phyloP scores from a whole-genome alignment of 2,797 vertebrate species.

The Heteromormyrus szaboi region DNA sequence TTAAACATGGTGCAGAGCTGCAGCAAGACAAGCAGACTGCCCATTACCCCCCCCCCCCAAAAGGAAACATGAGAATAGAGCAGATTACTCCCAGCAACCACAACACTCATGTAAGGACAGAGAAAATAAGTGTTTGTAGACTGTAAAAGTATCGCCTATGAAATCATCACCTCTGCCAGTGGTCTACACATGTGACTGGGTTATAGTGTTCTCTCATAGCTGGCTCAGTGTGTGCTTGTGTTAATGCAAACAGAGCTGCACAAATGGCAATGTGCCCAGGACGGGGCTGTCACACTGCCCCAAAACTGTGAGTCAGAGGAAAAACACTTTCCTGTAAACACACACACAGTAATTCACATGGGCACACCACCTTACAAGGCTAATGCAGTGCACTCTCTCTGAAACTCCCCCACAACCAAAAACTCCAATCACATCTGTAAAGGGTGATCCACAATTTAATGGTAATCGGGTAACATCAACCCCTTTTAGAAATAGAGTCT shows the following conservation, averaged over 20 bases:
- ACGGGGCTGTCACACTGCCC: not conserved
- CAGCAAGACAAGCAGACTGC: not conserved
- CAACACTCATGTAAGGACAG: not conserved
- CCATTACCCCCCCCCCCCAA: not conserved
- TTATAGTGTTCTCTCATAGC: not conserved
- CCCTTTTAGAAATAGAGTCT: not conserved
- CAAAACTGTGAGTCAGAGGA: not conserved
- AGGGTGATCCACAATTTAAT: not conserved
- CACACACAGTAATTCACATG: not conserved
- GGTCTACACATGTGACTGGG: not conserved
- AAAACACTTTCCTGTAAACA: constrained; percentile 1
- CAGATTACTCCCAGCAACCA: constrained; percentile 6
- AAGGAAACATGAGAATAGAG: constrained; percentile 18
- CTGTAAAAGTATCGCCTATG: not conserved
- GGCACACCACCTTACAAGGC: not conserved
- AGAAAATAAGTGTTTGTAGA: not conserved
- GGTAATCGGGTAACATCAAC: not conserved
- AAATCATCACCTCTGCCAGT: not conserved
- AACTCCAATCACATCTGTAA: not conserved
- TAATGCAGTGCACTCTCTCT: not conserved
- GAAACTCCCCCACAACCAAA: not conserved
- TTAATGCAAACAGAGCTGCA: not conserved
- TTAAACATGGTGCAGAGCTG: not conserved
- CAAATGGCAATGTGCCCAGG: not conserved
- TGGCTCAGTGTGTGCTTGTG: not conserved